Percentiles rank a stretch among this genome's conserved stretches.
Evolutionary conservation across 2,888 invertebrate genomes (phyloP).

Genomic region (Nomada fabriciana): DNA sequence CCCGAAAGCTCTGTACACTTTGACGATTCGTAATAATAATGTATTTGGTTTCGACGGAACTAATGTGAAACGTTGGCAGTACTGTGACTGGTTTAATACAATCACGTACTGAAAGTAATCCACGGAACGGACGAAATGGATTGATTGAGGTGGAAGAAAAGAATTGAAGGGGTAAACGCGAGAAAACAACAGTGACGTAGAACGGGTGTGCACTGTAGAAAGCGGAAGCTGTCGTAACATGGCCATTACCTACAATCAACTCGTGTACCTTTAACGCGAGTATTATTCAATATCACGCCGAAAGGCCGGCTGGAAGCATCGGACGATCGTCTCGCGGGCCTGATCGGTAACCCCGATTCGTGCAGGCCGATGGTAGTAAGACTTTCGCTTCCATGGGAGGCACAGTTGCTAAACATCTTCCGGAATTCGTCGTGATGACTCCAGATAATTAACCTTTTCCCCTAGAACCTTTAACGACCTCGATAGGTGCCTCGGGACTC

Average conservation of each 20-base stretch:
- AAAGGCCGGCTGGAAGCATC: constrained; percentile 21
- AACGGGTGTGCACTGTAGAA: constrained; percentile 32
- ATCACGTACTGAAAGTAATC: no score
- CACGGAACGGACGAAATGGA: no score
- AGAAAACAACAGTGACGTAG: background rate
- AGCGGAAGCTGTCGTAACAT: constrained; percentile 57
- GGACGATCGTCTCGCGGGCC: constrained; percentile 28
- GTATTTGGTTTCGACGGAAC: no score
- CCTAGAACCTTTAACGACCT: constrained; percentile 63
- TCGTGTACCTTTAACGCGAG: constrained; percentile 23
- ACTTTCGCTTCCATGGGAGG: constrained; percentile 61
- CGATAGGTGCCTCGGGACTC: constrained; percentile 52
- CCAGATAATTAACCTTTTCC: constrained; percentile 64
- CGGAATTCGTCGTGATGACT: constrained; percentile 62
- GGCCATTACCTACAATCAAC: constrained; percentile 54
- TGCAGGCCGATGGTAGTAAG: constrained; percentile 46
- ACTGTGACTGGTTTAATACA: no score
- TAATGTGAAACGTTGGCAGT: no score
- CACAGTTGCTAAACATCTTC: constrained; percentile 64
- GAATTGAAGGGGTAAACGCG: background rate
- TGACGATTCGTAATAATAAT: no score
- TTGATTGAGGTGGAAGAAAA: background rate
- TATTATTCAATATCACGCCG: constrained; percentile 57
- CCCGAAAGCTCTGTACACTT: no score
- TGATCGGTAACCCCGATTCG: constrained; percentile 60